These are phyloP conservation scores for Tokudaia muenninki DNA, from an alignment of 2,797 vertebrate genomes.

Conservation along the genomic window DNA sequence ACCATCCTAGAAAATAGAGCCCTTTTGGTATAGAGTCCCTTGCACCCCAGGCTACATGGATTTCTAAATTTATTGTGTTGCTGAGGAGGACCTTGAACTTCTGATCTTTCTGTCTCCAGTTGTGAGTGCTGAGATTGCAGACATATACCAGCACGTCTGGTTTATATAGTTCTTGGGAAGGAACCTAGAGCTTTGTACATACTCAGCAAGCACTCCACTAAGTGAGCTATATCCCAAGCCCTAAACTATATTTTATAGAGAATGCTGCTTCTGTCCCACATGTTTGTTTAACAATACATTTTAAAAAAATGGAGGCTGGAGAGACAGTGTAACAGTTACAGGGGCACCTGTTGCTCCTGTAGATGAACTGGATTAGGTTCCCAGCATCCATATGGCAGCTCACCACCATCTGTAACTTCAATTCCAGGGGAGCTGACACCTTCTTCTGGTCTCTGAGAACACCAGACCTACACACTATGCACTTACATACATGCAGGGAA, in stretches of 20 bases:
- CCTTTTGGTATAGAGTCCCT: neutral
- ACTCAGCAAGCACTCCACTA: neutral
- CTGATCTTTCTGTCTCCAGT: neutral
- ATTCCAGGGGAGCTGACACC: neutral
- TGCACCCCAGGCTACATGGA: no score
- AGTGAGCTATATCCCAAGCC: neutral
- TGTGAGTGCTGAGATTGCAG: neutral
- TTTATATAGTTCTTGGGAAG: neutral
- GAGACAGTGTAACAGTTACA: neutral
- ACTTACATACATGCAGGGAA: neutral
- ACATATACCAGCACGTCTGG: neutral
- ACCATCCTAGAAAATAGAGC: neutral
- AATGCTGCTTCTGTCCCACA: neutral
- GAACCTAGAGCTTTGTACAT: neutral
- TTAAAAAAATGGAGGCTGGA: neutral
- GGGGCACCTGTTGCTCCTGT: neutral
- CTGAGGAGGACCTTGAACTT: neutral
- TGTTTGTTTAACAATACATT: neutral
- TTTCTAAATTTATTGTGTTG: neutral
- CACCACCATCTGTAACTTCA: neutral
- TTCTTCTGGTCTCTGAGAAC: neutral
- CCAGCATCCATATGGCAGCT: neutral
- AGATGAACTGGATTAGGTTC: neutral
- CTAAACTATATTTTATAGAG: neutral
- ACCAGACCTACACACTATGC: neutral